Percentiles rank a stretch among this genome's conserved stretches.
These are phyloP conservation scores for Cantharis flavilabris DNA, from an alignment of 2,888 invertebrate species.

Conservation along the genomic window DNA sequence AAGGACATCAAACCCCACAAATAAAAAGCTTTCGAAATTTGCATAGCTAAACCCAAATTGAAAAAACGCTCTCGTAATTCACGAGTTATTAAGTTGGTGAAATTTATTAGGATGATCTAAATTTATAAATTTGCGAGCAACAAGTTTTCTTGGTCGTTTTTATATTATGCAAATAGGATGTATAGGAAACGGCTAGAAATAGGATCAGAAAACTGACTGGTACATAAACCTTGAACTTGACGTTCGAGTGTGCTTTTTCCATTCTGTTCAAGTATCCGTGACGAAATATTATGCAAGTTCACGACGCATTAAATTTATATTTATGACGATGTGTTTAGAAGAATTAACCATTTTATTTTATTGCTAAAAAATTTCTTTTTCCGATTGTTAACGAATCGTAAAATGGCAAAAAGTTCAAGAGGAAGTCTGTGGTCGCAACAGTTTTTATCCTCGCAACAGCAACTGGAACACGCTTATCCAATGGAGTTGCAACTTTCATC, in stretches of 20 bases:
- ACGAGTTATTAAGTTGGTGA: background rate
- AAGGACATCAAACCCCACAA: background rate
- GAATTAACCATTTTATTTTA: background rate
- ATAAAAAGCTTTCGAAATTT: background rate
- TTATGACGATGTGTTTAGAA: background rate
- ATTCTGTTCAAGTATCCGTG: constrained; percentile 5
- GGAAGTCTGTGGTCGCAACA: background rate
- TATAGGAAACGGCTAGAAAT: constrained; percentile 19
- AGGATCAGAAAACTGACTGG: constrained; percentile 10
- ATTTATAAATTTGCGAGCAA: constrained; percentile 6
- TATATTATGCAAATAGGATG: constrained; percentile 9
- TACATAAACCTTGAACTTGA: constrained; percentile 13
- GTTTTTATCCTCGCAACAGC: background rate
- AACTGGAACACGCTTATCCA: background rate
- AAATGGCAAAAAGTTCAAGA: background rate
- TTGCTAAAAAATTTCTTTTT: background rate
- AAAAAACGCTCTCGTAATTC: background rate
- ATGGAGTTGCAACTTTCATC: background rate
- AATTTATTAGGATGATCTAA: background rate
- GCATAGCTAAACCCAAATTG: background rate
- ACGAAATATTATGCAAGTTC: constrained; percentile 10
- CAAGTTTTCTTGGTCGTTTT: constrained; percentile 7
- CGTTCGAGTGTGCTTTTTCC: background rate
- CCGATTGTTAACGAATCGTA: background rate
- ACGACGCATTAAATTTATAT: background rate